Evolutionary conservation across 2,113 vertebrate species (phyloP), one percentile per base, ranked within the genome.

Genomic region (Orycteropus afer): DNA sequence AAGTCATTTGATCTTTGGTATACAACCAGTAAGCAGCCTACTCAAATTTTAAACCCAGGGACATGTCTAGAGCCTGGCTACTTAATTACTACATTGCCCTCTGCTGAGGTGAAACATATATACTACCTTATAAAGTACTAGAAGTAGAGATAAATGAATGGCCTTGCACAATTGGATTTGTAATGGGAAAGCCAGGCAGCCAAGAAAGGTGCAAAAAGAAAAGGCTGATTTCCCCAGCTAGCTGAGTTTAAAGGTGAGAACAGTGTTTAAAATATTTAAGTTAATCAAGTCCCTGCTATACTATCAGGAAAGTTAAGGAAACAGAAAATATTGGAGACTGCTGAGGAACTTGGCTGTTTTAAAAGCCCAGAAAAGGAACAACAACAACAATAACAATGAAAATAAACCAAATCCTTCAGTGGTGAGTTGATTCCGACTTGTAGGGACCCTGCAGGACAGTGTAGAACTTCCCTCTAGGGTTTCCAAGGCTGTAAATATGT

Each of bases 31-130:
- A 17, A 42, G 3, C 37, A 22, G 8, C 3, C 2, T 51, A 22
- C 45, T 9, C 6, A 87, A 65, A 8, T 27, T 86, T 83, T 86
- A 85, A 63, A 11, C 32, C 29, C 78, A 74, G 63, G 32, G 0
- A 29, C 2, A 42, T 3, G 8, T 74, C 45, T 59, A 86, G 49
- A 92, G 7, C 29, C 40, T 84, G 8, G n/a, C 80, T 7, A 10
- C 79, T 45, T 86, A 53, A 86, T 80, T 78, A 14, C 42, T 74
- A 2, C 51, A 23, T 57, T 92, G 40, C 9, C 12, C 22, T 3
- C 84, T 79, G 47, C 42, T 96, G 47, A 51, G 32, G 12, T 87
- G 57, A 80, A 69, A 88, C n/a, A n/a, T 74, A 17, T 94, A 32
- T 86, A 59, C 10, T 47, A 69, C n/a, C 18, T 78, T 37, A 65